Percentiles rank a stretch among this genome's conserved stretches.
These are phyloP conservation scores for Anastrepha obliqua DNA, from an alignment of 1,140 invertebrate genomes.

Conservation along the genomic window DNA sequence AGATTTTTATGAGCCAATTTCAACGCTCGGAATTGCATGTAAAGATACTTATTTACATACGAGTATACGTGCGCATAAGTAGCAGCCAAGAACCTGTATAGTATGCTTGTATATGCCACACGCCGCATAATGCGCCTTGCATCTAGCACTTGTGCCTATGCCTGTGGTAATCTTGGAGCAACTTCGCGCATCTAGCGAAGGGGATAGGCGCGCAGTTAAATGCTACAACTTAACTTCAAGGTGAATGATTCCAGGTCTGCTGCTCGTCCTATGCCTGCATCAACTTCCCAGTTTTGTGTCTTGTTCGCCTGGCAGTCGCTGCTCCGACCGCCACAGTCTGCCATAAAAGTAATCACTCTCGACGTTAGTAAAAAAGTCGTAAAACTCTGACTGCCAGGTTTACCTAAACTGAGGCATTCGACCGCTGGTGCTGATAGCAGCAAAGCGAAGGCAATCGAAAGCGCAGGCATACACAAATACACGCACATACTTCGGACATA, in stretches of 20 bases:
- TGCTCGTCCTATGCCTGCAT: not conserved
- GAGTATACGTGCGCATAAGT: not conserved
- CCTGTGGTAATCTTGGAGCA: not conserved
- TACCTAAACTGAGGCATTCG: constrained; percentile 19
- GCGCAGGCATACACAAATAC: too few relatives aligned
- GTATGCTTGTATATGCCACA: not conserved
- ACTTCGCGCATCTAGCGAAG: not conserved
- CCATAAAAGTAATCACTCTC: constrained; percentile 38
- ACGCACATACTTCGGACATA: too few relatives aligned
- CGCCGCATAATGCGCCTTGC: not conserved
- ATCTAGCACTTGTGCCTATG: constrained; percentile 9
- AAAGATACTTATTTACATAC: not conserved
- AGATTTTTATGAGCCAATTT: constrained; percentile 34
- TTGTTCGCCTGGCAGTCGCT: not conserved
- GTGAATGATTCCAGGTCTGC: constrained; percentile 22
- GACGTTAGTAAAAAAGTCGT: constrained; percentile 41
- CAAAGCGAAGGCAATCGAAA: not conserved
- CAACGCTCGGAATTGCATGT: not conserved
- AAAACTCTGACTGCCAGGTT: not conserved
- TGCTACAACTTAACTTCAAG: constrained; percentile 44
- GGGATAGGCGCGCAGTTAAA: not conserved
- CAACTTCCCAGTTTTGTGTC: not conserved
- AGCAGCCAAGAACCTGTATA: not conserved
- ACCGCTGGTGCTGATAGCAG: not conserved
- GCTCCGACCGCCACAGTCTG: not conserved